phyloP scores from a whole-genome alignment of 2,888 invertebrate species.

The Ptychoptera albimana region DNA sequence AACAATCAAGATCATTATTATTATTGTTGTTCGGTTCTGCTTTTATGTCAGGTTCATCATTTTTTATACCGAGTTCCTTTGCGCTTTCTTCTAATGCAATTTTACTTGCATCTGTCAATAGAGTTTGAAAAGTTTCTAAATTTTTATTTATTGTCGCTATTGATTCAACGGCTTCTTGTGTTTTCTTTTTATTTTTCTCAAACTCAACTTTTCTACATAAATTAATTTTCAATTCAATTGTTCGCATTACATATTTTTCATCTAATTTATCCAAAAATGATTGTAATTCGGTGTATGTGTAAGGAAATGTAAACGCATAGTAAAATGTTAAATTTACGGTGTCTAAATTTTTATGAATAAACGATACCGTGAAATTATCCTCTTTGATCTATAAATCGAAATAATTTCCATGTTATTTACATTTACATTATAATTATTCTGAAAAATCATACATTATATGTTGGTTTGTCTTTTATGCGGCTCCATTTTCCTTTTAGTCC shows the following conservation, averaged over 20 bases:
- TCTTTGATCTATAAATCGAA: slow-evolving; percentile 37
- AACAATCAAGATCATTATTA: neutral
- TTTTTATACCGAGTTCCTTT: neutral
- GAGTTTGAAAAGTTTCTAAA: neutral
- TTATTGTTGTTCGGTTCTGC: neutral
- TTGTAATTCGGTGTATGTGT: slow-evolving; percentile 68
- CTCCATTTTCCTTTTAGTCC: slow-evolving; percentile 74
- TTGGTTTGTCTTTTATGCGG: slow-evolving; percentile 61
- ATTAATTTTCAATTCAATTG: neutral
- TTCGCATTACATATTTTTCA: slow-evolving; percentile 19
- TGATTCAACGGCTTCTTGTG: neutral
- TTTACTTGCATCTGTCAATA: neutral
- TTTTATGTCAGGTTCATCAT: slow-evolving; percentile 1
- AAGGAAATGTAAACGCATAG: slow-evolving; percentile 86
- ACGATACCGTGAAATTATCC: slow-evolving; percentile 57
- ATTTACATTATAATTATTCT: no score
- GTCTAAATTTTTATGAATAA: slow-evolving; percentile 53
- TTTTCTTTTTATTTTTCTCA: no score
- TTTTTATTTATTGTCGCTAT: neutral
- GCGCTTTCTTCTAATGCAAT: neutral
- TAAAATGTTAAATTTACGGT: slow-evolving; percentile 57
- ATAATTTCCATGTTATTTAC: no score
- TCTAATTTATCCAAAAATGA: slow-evolving; percentile 55
- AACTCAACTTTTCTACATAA: no score
- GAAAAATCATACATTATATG: slow-evolving; percentile 44